A percentile compares a stretch with the other conserved stretches of the same genome.
Conservation (phyloP, 1,140 invertebrate genomes). For the Drosophila asahinai region DNA sequence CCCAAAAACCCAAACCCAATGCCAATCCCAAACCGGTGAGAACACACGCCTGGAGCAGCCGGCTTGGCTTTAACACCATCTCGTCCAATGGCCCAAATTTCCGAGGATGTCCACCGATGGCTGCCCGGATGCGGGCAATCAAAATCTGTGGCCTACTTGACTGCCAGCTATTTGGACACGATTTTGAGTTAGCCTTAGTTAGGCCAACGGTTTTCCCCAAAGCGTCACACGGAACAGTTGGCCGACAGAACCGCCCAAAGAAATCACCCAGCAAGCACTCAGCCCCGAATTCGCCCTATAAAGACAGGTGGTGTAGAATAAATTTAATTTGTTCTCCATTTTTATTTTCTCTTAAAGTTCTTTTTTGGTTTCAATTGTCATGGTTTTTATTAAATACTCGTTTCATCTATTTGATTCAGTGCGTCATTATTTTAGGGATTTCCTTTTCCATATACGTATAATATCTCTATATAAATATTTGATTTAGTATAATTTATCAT, state of each 20-base stretch:
- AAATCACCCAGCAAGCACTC: not conserved
- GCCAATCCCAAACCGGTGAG: slow-evolving; percentile 16
- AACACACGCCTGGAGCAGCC: slow-evolving; percentile 36
- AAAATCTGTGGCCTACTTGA: slow-evolving; percentile 40
- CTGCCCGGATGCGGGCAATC: slow-evolving; percentile 59
- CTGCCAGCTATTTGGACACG: slow-evolving; percentile 51
- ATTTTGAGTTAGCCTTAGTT: slow-evolving; percentile 42
- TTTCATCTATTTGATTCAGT: slow-evolving; percentile 85
- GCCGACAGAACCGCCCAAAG: not conserved
- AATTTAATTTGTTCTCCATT: slow-evolving; percentile 40
- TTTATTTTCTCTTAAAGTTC: slow-evolving; percentile 72
- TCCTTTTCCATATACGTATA: slow-evolving; percentile 62
- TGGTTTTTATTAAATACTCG: slow-evolving; percentile 81
- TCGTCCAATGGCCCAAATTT: slow-evolving; percentile 32
- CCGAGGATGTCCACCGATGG: slow-evolving; percentile 35
- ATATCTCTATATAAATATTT: slow-evolving; percentile 68
- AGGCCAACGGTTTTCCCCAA: slow-evolving; percentile 32
- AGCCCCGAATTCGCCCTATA: slow-evolving; percentile 1
- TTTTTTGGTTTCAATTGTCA: slow-evolving; percentile 69
- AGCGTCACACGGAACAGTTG: slow-evolving; percentile 21
- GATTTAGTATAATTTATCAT: slow-evolving; percentile 69
- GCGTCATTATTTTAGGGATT: slow-evolving; percentile 76
- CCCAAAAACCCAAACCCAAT: slow-evolving; percentile 12
- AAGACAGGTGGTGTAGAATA: slow-evolving; percentile 24
- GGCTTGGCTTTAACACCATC: slow-evolving; percentile 62